These are phyloP conservation scores for Lymantria monacha DNA, from an alignment of 2,888 invertebrate species.

Conservation along the genomic window DNA sequence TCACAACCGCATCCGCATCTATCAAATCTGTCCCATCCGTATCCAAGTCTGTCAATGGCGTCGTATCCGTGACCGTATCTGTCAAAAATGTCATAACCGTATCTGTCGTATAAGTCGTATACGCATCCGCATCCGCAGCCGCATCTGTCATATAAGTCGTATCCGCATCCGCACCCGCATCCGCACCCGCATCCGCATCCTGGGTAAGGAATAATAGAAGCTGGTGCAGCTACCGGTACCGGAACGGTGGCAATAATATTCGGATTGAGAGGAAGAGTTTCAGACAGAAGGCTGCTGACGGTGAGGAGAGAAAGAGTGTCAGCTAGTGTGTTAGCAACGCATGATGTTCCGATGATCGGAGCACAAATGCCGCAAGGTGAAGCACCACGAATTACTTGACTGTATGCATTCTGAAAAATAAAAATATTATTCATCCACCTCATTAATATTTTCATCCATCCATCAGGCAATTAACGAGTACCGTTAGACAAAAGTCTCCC, in stretches of 20 bases:
- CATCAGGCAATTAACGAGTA: no score
- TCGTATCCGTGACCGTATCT: neutral
- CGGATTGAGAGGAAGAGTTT: constrained; percentile 50
- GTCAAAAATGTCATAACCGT: no score
- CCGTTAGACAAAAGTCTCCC: no score
- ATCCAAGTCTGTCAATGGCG: constrained; percentile 11
- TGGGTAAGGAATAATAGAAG: neutral
- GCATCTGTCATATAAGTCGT: no score
- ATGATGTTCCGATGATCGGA: constrained; percentile 34
- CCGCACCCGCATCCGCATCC: neutral
- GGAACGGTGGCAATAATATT: constrained; percentile 28
- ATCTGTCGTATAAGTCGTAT: neutral
- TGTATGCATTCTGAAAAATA: constrained; percentile 40
- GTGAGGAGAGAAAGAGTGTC: constrained; percentile 66
- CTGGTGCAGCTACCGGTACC: neutral
- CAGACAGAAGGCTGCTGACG: constrained; percentile 58
- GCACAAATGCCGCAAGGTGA: constrained; percentile 14
- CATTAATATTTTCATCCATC: no score
- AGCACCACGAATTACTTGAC: constrained; percentile 30
- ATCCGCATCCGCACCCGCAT: neutral
- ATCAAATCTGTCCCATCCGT: constrained; percentile 17
- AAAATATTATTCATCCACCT: neutral
- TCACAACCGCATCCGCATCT: constrained; percentile 32
- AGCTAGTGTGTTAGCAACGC: constrained; percentile 56
- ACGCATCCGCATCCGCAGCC: no score